Evolutionary conservation across 2,888 invertebrate genomes (phyloP), one percentile per base, ranked within the genome.

Genomic region (Andrena flavipes): DNA sequence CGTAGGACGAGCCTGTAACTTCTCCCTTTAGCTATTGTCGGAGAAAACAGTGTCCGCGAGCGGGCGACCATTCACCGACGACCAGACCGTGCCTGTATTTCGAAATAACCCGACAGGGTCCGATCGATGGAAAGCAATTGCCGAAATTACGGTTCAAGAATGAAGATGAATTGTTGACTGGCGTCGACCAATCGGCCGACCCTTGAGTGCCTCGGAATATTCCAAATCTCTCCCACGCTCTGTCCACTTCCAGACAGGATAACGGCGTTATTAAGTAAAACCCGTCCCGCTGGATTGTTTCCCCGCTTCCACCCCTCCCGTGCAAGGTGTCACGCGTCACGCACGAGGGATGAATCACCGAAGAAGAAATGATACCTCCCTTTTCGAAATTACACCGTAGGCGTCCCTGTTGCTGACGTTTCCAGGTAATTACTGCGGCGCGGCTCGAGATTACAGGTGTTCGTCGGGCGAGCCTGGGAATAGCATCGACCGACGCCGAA

Each of bases 101-200:
- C 76, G 80, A 83, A 84, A 80, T 80, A 73, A 75, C 60, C 65
- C 48, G 16, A n/a, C 5, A 16, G 20, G 30, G 10, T n/a, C 54
- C 82, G 79, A 88, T 88, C 87, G 87, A 84, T 88, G 64, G 49
- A 60, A 76, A 48, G 82, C 81, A 84, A 87, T 87, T 87, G 79
- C 62, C 63, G 81, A 88, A 88, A 87, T 88, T 88, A 87, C 76
- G 79, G 35, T 49, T 51, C 69, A 48, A 30, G 70, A 80, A 82
- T 78, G 72, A 78, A 83, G 79, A 87, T 74, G 79, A 81, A 80
- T 80, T 65, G 82, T 70, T 62, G 78, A 86, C 64, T 72, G 72
- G 29, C 68, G 60, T 8, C 30, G 70, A 76, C 42, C 42, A 42
- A 80, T 77, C 62, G 30, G 7, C 30, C 51, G 29, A 68, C 26